Conservation (phyloP, 2,888 invertebrate genomes). For the Buathra laborator region DNA sequence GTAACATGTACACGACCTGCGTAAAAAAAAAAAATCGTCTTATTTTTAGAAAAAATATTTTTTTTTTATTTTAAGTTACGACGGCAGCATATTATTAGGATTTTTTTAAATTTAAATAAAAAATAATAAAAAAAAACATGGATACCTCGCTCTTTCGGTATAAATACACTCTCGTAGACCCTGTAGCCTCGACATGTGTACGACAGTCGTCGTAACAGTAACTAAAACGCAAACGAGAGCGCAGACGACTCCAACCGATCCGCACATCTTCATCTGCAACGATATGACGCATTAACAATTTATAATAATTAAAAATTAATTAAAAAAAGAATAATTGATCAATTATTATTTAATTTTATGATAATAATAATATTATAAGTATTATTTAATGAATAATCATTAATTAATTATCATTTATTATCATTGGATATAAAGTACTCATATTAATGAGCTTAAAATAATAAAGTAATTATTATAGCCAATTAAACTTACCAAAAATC, state of each 20-base stretch:
- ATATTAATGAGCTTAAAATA: constrained; percentile 14
- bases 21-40: constrained; percentile 25
- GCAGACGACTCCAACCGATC: constrained; percentile 94
- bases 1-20: constrained; percentile 86
- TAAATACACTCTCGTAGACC: constrained; percentile 95
- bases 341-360: constrained; percentile 2
- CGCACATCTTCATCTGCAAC: constrained; percentile 94
- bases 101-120: not conserved
- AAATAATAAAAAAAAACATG: not conserved
- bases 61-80: not conserved
- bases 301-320: constrained; percentile 17
- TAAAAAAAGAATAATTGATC: constrained; percentile 17
- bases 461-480: not conserved
- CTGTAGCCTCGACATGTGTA: constrained; percentile 95
- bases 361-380: constrained; percentile 38
- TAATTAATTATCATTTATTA: not conserved
- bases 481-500: constrained; percentile 91
- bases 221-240: constrained; percentile 95
- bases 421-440: not conserved
- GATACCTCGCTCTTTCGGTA: constrained; percentile 86
- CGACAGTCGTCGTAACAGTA: constrained; percentile 95
- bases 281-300: not conserved
- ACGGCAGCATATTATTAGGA: not conserved
- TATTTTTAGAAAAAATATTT: not conserved
- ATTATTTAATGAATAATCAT: constrained; percentile 21